A percentile compares a stretch with the other conserved stretches of the same genome.
Evolutionary conservation across 2,113 vertebrate genomes (phyloP).

Genomic region (Egretta garzetta): DNA sequence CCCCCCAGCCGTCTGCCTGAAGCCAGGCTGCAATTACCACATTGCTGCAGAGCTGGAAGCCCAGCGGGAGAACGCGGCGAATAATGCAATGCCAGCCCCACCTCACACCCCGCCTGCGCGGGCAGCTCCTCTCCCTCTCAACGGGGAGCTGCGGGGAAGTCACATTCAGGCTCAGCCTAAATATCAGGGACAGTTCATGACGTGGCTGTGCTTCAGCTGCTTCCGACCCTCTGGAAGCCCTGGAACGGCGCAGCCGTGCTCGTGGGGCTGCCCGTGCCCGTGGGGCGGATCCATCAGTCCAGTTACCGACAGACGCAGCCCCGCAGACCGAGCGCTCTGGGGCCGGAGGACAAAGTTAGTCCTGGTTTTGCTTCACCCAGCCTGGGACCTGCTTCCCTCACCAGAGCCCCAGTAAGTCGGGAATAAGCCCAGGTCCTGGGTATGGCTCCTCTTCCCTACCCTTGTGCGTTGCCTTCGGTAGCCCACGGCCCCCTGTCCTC

Average conservation of each 20-base stretch:
- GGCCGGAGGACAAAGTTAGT: not conserved
- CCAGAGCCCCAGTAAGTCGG: not conserved
- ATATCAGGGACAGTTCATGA: too few species aligned
- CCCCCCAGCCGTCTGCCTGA: not conserved
- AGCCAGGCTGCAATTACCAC: not conserved
- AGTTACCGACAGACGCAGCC: not conserved
- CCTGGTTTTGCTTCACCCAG: not conserved
- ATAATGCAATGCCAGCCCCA: not conserved
- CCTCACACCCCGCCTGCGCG: not conserved
- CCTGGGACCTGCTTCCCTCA: not conserved
- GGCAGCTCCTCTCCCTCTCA: not conserved
- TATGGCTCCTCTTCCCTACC: not conserved
- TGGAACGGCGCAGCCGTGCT: fast-evolving
- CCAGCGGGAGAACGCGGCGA: not conserved
- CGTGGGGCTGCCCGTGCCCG: not conserved
- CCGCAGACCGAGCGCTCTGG: not conserved
- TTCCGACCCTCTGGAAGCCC: too few species aligned
- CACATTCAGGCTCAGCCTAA: not conserved
- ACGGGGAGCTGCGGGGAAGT: not conserved
- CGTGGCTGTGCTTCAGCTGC: not conserved
- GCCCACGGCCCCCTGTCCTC: not conserved
- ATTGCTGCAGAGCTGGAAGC: not conserved
- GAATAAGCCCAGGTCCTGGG: not conserved
- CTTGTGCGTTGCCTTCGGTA: not conserved
- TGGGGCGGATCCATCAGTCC: not conserved